Conservation (phyloP, 92 coral and sea anemone species). For the Heteractis magnifica region DNA sequence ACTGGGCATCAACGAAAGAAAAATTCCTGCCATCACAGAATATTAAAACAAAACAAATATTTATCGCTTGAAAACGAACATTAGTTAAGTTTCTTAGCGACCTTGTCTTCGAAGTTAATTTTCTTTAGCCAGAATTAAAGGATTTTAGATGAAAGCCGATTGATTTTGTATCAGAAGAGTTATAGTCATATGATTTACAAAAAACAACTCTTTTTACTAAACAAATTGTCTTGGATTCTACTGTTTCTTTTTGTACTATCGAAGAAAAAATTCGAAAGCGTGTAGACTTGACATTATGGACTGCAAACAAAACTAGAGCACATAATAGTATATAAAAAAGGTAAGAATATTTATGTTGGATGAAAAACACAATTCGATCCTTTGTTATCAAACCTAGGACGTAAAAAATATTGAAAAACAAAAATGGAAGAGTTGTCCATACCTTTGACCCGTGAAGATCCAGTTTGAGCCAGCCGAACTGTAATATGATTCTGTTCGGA, state of each 20-base stretch:
- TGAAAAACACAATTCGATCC: background rate
- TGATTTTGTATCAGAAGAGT: background rate
- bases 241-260: background rate
- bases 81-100: background rate
- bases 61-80: background rate
- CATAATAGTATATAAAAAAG: background rate
- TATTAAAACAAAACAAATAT: background rate
- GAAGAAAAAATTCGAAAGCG: background rate
- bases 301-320: background rate
- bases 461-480: background rate
- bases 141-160: background rate
- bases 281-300: background rate
- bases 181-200: background rate
- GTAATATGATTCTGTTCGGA: slow-evolving; percentile 3
- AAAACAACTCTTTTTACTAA: background rate
- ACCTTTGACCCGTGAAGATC: background rate
- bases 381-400: background rate
- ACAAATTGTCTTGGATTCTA: background rate
- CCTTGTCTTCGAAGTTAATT: background rate
- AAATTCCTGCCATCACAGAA: background rate
- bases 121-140: background rate
- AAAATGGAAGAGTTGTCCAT: background rate
- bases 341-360: background rate
- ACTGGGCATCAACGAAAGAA: background rate
- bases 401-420: background rate